A percentile compares a stretch with the other conserved stretches of the same genome.
These are phyloP conservation scores for Nothobranchius kuhntae DNA, from an alignment of 2,113 vertebrate genomes.

Conservation along the genomic window DNA sequence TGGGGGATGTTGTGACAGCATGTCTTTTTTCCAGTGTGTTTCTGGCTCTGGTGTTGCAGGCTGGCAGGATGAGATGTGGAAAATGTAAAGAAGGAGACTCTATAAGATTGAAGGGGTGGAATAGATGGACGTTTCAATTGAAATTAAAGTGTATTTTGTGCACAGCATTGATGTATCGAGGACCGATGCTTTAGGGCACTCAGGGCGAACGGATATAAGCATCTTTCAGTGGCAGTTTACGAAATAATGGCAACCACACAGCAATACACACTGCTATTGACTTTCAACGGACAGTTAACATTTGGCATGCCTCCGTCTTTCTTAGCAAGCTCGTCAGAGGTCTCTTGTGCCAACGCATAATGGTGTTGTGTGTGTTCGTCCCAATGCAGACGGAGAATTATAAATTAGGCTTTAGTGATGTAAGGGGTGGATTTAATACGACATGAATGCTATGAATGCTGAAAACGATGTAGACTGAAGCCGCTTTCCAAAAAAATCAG, in stretches of 20 bases:
- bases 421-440: too few species aligned
- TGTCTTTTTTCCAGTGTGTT: slow-evolving; percentile 34
- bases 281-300: too few species aligned
- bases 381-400: too few species aligned
- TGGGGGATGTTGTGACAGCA: slow-evolving; percentile 48
- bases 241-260: background rate
- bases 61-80: slow-evolving; percentile 44
- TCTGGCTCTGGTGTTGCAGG: slow-evolving; percentile 39
- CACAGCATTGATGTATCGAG: slow-evolving; percentile 38
- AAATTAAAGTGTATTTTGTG: slow-evolving; percentile 45
- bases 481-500: too few species aligned
- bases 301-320: too few species aligned
- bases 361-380: too few species aligned
- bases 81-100: slow-evolving; percentile 50
- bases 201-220: background rate
- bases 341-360: too few species aligned
- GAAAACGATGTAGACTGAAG: too few species aligned
- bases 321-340: too few species aligned
- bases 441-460: too few species aligned
- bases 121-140: slow-evolving; percentile 31
- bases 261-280: slow-evolving; percentile 1
- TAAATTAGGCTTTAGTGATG: too few species aligned
- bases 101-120: slow-evolving; percentile 35
- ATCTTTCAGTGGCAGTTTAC: slow-evolving; percentile 21
- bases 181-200: slow-evolving; percentile 27